Base-by-base conservation (phyloP, 2,113 vertebrate genomes). In the Sialia sialis region DNA sequence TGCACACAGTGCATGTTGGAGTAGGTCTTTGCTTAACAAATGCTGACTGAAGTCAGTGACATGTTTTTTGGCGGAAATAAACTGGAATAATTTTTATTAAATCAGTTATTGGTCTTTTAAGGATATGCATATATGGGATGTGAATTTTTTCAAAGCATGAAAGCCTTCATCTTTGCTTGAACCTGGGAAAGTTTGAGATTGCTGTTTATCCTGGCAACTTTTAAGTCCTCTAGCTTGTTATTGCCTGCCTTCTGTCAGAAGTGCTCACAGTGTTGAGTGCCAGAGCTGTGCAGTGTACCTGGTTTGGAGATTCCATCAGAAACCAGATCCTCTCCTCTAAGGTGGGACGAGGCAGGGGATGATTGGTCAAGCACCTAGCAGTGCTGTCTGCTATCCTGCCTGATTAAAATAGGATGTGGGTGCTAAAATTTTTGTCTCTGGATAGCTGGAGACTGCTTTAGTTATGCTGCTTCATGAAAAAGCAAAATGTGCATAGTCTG, bases 121-220 rank as follows among this genome's bases (percentile, higher is more conserved):
- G 9, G 54, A 11, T 6, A 34, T 18, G 34, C 1, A 1, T 29
- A 27, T 36, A 16, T 30, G 29, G 4, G 6, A 16, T 72, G 3
- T 41, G 59, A 41, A 1, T 56, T 82, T 81, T 87, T 74, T 62
- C 36, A 11, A 51, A 64, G 27, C 52, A 13, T 62, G 34, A 79
- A 86, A 58, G 21, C 21, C 27, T 62, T 18, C 13, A 14, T 75
- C 52, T 66, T 78, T 79, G 11, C n/a, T 81, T 64, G 59, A 63
- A 29, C 49, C 39, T 55, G 56, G 32, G 44, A 58, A 72, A 54
- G 11, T 43, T 75, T 48, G n/a, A 39, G 60, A 21, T 52, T 56
- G 6, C 34, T 39, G 0, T 27, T 79, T 62, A 12, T 48, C 29
- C 36, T 63, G 16, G 21, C 4, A 20, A 11, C 11, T 74, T 73